phyloP scores from a whole-genome alignment of 2,888 invertebrate genomes.

The Acronicta psi region DNA sequence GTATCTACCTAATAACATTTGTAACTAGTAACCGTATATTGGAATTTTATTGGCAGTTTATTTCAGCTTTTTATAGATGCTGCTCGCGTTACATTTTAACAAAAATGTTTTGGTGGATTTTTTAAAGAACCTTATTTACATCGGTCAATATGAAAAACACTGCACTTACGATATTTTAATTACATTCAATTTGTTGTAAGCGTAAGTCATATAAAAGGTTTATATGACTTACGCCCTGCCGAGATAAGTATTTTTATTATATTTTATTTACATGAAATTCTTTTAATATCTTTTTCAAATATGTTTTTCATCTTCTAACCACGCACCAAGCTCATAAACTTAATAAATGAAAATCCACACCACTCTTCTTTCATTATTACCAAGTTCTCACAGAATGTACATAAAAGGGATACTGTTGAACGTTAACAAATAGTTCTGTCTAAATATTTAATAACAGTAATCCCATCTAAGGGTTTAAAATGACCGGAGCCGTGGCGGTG shows the following conservation, averaged over 20 bases:
- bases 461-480: slow-evolving; percentile 52
- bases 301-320: neutral
- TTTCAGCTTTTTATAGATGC: slow-evolving; percentile 18
- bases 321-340: neutral
- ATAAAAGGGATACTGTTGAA: slow-evolving; percentile 20
- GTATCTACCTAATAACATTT: slow-evolving; percentile 49
- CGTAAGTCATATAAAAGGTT: too few species aligned
- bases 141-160: too few species aligned
- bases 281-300: too few species aligned
- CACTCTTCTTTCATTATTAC: neutral
- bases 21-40: slow-evolving; percentile 44
- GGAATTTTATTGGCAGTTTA: slow-evolving; percentile 41
- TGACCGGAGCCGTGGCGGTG: slow-evolving; percentile 60
- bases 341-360: neutral
- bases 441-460: slow-evolving; percentile 49
- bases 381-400: neutral
- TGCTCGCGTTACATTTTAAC: slow-evolving; percentile 6
- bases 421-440: slow-evolving; percentile 36
- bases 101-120: neutral
- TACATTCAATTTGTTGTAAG: too few species aligned
- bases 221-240: too few species aligned
- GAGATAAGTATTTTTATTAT: too few species aligned
- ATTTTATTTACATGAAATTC: too few species aligned
- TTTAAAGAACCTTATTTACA: neutral
- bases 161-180: too few species aligned